Base-by-base conservation (phyloP, 2,113 vertebrate genomes). In the Ptilorrhoa leucosticta region DNA sequence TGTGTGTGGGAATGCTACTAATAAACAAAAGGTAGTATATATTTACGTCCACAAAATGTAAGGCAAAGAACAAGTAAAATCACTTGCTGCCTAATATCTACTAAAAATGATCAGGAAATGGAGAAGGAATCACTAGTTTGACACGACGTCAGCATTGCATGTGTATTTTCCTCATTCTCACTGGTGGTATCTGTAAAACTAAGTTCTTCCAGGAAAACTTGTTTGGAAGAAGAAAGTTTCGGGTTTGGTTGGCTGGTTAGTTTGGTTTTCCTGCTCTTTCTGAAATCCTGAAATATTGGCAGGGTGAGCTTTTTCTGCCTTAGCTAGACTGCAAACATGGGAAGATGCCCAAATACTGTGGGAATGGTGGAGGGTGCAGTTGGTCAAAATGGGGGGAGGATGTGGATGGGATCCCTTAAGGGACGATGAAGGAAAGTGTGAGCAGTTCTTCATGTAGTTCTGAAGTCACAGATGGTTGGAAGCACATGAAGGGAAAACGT, bases 311-410 rank as follows among this genome's bases (percentile, higher is more conserved):
- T 40, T 40, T 75, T 83, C 58, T 76, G 6, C 23, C 9, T 40
- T 84, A 28, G 8, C 22, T 58, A 35, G 60, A 33, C 42, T 53
- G 15, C 28, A 58, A 8, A 31, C 4, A 2, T 76, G 27, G 13
- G 75, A 87, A 42, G 33, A 63, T 75, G 30, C 12, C 8, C 9
- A 31, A 15, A 21, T 57, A 22, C n/a, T 26, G 35, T 40, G 19
- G 11, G 27, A 70, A 21, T 33, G 9, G 28, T 42, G 13, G 2
- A 2, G 17, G 1, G 2, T 89, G 18, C 8, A 39, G 0, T 4
- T 51, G 31, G 27, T 64, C 27, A 76, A 71, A 93, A 51, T 7
- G 7, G 10, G 31, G 14, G 10, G 12, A 20, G 14, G 31, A 28
- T 3, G 3, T 14, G 10, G 20, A n/a, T 35, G 30, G 9, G 42